Percentiles rank a stretch among this genome's conserved stretches.
Evolutionary conservation across 2,797 vertebrate species (phyloP).

Genomic region (Pseudomugil gertrudae): DNA sequence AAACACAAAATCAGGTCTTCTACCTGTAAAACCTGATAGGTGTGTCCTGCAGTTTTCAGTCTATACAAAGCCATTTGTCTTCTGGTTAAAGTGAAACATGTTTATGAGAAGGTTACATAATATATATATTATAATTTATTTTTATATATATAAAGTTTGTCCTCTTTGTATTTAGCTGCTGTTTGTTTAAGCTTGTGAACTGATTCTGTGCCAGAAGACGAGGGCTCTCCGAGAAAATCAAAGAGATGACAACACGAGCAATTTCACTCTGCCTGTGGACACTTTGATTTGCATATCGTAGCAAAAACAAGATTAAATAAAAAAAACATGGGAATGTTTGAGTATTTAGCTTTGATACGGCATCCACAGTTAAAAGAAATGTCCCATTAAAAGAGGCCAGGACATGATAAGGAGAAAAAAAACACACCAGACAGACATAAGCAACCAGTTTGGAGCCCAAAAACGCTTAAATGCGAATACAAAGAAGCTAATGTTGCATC

Average conservation of each 20-base stretch:
- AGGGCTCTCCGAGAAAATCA: slow-evolving; percentile 41
- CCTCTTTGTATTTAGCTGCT: slow-evolving; percentile 11
- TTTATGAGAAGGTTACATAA: too few species aligned
- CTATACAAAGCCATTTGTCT: too few species aligned
- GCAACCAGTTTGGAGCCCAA: slow-evolving; percentile 3
- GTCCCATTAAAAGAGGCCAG: not conserved
- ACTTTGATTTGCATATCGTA: slow-evolving; percentile 40
- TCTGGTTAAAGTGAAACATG: too few species aligned
- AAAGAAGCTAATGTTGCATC: slow-evolving; percentile 39
- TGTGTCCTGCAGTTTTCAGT: too few species aligned
- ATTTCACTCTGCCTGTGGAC: slow-evolving; percentile 49
- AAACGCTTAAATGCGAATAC: slow-evolving; percentile 4
- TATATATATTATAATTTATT: too few species aligned
- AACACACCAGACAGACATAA: slow-evolving; percentile 2
- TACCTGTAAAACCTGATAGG: too few species aligned
- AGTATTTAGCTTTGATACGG: slow-evolving; percentile 21
- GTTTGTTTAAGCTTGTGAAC: slow-evolving; percentile 35
- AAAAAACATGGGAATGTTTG: slow-evolving; percentile 26
- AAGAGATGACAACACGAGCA: slow-evolving; percentile 47
- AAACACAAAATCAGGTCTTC: too few species aligned
- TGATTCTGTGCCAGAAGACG: slow-evolving; percentile 31
- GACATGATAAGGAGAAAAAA: slow-evolving; percentile 5
- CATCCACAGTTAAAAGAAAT: slow-evolving; percentile 20
- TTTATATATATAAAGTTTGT: not conserved
- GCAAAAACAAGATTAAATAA: slow-evolving; percentile 21